Base-by-base conservation (phyloP, 2,888 invertebrate genomes). In the Mamestra brassicae region DNA sequence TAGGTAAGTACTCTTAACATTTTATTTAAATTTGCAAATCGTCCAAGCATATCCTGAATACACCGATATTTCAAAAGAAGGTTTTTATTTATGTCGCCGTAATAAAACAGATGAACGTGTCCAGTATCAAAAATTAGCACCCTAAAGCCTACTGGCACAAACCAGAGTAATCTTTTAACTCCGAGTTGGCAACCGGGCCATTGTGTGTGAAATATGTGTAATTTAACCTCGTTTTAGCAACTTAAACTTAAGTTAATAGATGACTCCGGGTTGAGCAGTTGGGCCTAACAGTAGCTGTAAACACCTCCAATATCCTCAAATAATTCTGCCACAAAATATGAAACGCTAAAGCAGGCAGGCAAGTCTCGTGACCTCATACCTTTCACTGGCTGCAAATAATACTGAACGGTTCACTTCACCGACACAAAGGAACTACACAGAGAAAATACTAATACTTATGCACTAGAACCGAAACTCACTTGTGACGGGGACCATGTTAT, bases 341-440 rank as follows among this genome's bases (percentile, higher is more conserved):
- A 34, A 45, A 45, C 36, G 64, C 60, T 66, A 71, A 71, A 58
- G 11, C 52, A 45, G 75, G 64, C 50, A 45, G 65, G n/a, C 54
- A 47, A 54, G 73, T 67, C 60, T 79, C 74, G 65, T 87, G 87
- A 87, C 85, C 87, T 86, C 85, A 78, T 77, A 76, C 87, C 87
- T 87, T 87, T 87, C 87, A 87, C 87, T 80, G 83, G 52, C 78
- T 63, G 79, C 73, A 64, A 75, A 74, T 77, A 67, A 74, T 80
- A 78, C 71, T 45, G 76, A 60, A 69, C 82, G 87, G 86, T 87
- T 87, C 86, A 87, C 64, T 82, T 77, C 78, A 73, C 82, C 7
- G 38, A 62, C 79, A 87, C 87, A 87, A 87, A 85, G 82, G 78
- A 79, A 75, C 71, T 34, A 63, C 57, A 36, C 52, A 76, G 80